These are phyloP conservation scores for Apotomis turbidana DNA, from an alignment of 2,888 invertebrate genomes.

Conservation along the genomic window DNA sequence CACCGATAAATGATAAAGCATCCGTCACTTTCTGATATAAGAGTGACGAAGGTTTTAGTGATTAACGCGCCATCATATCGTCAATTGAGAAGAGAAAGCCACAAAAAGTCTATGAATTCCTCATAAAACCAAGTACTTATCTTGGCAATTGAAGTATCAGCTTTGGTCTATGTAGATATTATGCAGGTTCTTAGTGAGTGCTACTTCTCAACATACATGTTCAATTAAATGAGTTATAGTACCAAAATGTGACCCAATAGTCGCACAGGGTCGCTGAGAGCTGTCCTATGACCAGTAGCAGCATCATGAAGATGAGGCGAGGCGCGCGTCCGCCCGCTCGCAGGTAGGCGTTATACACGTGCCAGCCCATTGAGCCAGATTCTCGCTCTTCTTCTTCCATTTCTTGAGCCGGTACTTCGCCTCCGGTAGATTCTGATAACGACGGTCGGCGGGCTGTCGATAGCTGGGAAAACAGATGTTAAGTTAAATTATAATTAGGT, in stretches of 20 bases:
- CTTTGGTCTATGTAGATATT: no score
- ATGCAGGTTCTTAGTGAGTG: no score
- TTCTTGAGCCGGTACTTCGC: conserved; percentile 76
- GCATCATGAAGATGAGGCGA: conserved; percentile 77
- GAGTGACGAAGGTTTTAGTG: no score
- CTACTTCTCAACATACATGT: no score
- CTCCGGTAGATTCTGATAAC: conserved; percentile 74
- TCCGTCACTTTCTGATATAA: no score
- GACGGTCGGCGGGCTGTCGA: conserved; percentile 77
- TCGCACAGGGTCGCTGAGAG: conserved; percentile 88
- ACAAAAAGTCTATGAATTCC: no score
- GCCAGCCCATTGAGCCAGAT: conserved; percentile 86
- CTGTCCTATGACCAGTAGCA: conserved; percentile 86
- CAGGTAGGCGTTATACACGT: conserved; percentile 85
- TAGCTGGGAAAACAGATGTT: conserved; percentile 54
- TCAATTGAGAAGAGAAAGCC: no score
- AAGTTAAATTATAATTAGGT: no score
- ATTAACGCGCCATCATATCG: no score
- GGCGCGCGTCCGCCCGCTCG: conserved; percentile 83
- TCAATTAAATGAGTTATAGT: conserved; percentile 26
- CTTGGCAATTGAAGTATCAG: no score
- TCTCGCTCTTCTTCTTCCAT: conserved; percentile 85
- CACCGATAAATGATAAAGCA: no score
- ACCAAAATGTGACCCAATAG: conserved; percentile 91
- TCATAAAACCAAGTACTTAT: no score